phyloP scores from a whole-genome alignment of 2,797 vertebrate genomes.

The Poeciliopsis turneri region DNA sequence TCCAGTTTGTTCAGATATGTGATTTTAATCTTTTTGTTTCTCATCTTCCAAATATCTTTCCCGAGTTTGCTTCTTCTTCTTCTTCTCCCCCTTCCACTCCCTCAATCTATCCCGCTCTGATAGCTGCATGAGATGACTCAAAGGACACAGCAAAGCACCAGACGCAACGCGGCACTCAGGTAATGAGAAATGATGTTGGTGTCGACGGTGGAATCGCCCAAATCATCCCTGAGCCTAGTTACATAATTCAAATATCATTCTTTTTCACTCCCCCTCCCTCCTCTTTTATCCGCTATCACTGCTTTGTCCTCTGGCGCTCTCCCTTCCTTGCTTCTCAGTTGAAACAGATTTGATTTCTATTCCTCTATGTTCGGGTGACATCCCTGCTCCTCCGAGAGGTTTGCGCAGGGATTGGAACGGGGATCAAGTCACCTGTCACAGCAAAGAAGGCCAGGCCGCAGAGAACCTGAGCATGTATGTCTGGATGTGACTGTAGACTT shows the following conservation, averaged over 20 bases:
- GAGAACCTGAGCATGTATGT: slow-evolving; percentile 33
- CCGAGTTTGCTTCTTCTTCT: slow-evolving; percentile 31
- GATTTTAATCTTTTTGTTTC: slow-evolving; percentile 55
- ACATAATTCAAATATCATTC: slow-evolving; percentile 81
- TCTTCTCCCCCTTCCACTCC: neutral
- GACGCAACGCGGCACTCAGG: slow-evolving; percentile 70
- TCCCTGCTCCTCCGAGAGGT: slow-evolving; percentile 62
- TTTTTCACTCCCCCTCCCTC: slow-evolving; percentile 64
- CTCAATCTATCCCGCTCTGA: slow-evolving; percentile 42
- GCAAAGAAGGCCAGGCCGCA: slow-evolving; percentile 60
- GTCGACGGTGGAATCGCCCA: slow-evolving; percentile 77
- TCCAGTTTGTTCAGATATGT: slow-evolving; percentile 55
- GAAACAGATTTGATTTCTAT: slow-evolving; percentile 79
- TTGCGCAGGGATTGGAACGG: slow-evolving; percentile 65
- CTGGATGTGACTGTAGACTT: slow-evolving; percentile 18
- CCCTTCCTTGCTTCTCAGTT: slow-evolving; percentile 65
- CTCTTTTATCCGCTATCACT: slow-evolving; percentile 73
- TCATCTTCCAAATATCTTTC: slow-evolving; percentile 51
- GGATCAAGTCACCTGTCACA: slow-evolving; percentile 65
- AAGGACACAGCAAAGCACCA: slow-evolving; percentile 63
- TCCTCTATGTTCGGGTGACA: slow-evolving; percentile 73
- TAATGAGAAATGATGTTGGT: slow-evolving; percentile 83
- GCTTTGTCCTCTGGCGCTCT: slow-evolving; percentile 71
- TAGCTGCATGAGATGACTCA: slow-evolving; percentile 69
- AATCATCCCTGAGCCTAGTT: slow-evolving; percentile 79